Base-by-base conservation (phyloP, 2,888 invertebrate species). In the Xanthia togata region DNA sequence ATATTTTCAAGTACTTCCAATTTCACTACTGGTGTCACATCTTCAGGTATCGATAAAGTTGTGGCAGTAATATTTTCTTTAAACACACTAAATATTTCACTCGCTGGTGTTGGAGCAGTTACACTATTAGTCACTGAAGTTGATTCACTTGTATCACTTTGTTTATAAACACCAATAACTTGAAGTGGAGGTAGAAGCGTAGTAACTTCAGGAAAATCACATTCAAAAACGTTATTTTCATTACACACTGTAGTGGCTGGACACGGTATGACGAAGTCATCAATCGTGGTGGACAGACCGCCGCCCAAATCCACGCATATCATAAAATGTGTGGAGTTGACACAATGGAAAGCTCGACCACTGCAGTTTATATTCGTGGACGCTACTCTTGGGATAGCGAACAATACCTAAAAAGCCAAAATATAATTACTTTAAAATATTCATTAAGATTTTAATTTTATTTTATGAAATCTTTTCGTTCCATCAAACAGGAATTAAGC, bases 281-380 rank as follows among this genome's bases (percentile, higher is more conserved):
- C 96, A 23, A 96, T 92, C 4, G 96, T 95, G 63, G 90, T 92
- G 17, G 95, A 95, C 20, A 94, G 84, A 62, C 96, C 96, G 55
- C 91, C 92, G 38, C 96, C 96, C 60, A 95, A 89, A 84, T 96
- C 96, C 60, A 96, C 96, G 87, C 97, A 97, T 88, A 96, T 95
- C 91, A 95, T 94, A 84, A 97, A 97, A 90, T 95, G 95, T 70
- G 96, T 95, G 75, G 94, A 91, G 87, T 96, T 95, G 63, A 95
- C 88, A 84, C 97, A 97, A 83, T 95, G 93, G 87, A 97, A 97
- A 65, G 95, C 92, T 91, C 94, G 96, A 79, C 95, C 96, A 84
- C 92, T 86, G 90, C 97, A 97, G 90, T 96, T 93, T 84, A 93
- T 91, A 86, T 94, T 94, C 67, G 90, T 89, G 60, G 93, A 86